Evolutionary conservation across 2,113 vertebrate genomes (phyloP).

Genomic region (Lathamus discolor): DNA sequence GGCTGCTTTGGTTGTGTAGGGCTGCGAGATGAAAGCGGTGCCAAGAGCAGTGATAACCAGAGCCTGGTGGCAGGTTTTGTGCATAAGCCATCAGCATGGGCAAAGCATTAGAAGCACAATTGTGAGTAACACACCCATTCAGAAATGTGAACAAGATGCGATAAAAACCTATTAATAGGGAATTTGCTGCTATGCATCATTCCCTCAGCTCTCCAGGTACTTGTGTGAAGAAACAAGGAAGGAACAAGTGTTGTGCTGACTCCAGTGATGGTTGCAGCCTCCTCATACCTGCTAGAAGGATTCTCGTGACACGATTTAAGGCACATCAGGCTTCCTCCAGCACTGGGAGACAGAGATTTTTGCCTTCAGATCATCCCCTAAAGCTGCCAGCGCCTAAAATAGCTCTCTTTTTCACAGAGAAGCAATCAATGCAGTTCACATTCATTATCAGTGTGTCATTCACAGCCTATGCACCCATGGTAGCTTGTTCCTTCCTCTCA

Average conservation of each 20-base stretch:
- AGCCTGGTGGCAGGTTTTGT: not conserved
- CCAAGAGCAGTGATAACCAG: not conserved
- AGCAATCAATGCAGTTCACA: not conserved
- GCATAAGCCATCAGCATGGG: not conserved
- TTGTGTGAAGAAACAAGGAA: not conserved
- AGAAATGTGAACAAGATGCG: not conserved
- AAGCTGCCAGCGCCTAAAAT: constrained; percentile 26
- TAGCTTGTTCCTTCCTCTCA: not conserved
- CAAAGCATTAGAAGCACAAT: not conserved
- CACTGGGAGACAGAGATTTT: not conserved
- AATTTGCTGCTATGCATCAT: not conserved
- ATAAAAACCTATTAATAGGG: not conserved
- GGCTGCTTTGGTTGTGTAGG: not conserved
- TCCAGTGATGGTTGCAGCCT: not conserved
- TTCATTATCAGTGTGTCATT: not conserved
- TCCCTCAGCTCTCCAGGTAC: not conserved
- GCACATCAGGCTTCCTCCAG: not conserved
- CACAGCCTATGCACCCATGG: not conserved
- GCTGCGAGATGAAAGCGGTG: not conserved
- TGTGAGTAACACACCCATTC: not conserved
- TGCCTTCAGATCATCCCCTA: constrained; percentile 12
- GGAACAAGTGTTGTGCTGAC: not conserved
- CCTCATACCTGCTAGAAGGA: not conserved
- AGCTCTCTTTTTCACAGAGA: not conserved
- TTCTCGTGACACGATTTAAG: not conserved